Base-by-base conservation (phyloP, 2,888 invertebrate species). In the Cordylochernes scorpioides region DNA sequence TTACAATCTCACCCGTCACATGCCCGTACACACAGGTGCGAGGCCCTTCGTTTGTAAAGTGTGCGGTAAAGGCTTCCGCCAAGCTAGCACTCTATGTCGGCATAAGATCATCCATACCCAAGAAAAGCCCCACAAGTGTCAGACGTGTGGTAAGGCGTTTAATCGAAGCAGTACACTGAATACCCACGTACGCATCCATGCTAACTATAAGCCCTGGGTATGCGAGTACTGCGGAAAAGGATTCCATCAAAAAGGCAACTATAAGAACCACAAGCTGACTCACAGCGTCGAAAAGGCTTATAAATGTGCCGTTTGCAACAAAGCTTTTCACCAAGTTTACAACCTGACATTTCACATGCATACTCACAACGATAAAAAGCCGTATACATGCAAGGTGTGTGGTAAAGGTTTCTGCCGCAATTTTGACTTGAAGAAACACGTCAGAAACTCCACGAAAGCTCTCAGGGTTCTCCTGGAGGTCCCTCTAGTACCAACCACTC, bases 291-390 rank as follows among this genome's bases (percentile, higher is more conserved):
- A 88, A 49, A 94, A 97, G 50, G 84, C 86, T 2, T 91, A 80
- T 63, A 91, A 91, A 53, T 94, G 94, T 54, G 65, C 61, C 36
- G 71, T 84, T 30, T 86, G 84, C 57, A 74, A 74, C 49, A 84
- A 78, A 49, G 42, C 42, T 4, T 43, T 43, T 24, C 43, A 43
- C 24, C 82, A 84, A 58, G 62, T 84, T 38, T 97, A 97, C 61
- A 94, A 97, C 52, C 62, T 94, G 21, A 91, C 91, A 1, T 97
- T 97, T 55, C 28, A 40, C 28, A 40, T 37, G 39, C 39, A 91
- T 86, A 91, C 59, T 88, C 91, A 3, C 88, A 86, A 86, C 51
- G 88, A 91, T 46, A 71, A 84, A 50, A 94, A 94, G 46, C 94
- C 94, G 0, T 97, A 84, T 51, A 82, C 82, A 1, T 97, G 94